Base-by-base conservation (phyloP, 37 sponge, comb jelly and placozoan genomes). In the Mnemiopsis leidyi region DNA sequence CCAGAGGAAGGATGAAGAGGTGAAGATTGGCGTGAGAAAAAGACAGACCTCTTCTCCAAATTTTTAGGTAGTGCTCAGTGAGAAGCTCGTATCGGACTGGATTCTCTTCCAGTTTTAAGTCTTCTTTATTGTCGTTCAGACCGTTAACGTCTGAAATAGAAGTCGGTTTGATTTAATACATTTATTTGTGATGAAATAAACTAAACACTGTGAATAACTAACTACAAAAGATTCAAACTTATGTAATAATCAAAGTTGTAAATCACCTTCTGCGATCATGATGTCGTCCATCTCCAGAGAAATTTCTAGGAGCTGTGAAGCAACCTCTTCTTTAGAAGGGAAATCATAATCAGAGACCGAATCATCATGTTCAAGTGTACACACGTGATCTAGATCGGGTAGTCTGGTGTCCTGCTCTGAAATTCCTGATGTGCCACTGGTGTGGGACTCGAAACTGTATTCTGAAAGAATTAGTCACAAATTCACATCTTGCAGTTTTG, bases 21-120 rank as follows among this genome's bases (percentile, higher is more conserved):
- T 85, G 90, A 29, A 85, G 90, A 29, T 38, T 40, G 40, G 90
- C 61, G 61, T 85, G 90, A 61, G 61, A 85, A 61, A 85, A 85
- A 2, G 90, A 85, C 7, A 85, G 61, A 1, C 90, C 90, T 38
- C 90, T 13, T 25, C 90, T 85, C 90, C 90, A 85, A 20, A 85
- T 33, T 28, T 85, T 85, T 18, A 85, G 90, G 23, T 77, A 32
- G 20, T 77, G 32, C 2, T 77, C 79, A 16, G 26, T 77, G 35
- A 77, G 79, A 18, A 77, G 79, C 32, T 77, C 79, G 79, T 77
- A 77, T 16, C 79, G 33, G 1, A 36, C 79, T 16, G 79, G 79
- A 36, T 77, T 77, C 32, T 77, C 79, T 31, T 77, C 79, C 1
- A 77, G 79, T 34, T 13, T 34, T 32, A 77, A 32, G 36, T 77